These are phyloP conservation scores for Neotoma lepida DNA, from an alignment of 2,113 vertebrate species.

Conservation along the genomic window DNA sequence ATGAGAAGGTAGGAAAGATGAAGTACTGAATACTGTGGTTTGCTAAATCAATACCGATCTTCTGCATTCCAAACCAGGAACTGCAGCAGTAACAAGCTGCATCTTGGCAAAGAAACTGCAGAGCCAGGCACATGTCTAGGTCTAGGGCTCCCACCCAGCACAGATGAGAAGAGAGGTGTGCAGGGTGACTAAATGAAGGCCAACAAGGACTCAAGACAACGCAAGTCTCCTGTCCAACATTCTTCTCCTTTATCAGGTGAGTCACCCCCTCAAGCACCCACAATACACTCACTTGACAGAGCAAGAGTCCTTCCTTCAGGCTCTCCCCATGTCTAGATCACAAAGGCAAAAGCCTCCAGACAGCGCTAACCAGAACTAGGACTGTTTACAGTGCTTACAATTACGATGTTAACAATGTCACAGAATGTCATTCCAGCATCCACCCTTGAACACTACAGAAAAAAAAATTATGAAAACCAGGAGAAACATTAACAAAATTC, in stretches of 20 bases:
- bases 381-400: neutral
- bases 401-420: neutral
- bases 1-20: neutral
- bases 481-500: neutral
- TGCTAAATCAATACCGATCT: neutral
- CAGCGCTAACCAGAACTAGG: neutral
- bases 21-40: neutral
- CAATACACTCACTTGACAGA: neutral
- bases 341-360: neutral
- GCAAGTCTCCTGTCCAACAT: neutral
- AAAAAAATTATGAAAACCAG: neutral
- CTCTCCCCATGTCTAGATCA: neutral
- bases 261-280: neutral
- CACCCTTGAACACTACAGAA: neutral
- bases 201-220: too few relatives aligned
- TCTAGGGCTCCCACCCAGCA: neutral
- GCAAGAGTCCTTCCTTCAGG: neutral
- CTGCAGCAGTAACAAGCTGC: fast-evolving
- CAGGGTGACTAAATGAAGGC: neutral
- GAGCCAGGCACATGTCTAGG: neutral
- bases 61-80: neutral
- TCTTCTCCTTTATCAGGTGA: neutral
- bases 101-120: neutral
- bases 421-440: fast-evolving
- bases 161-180: fast-evolving